Percentiles rank a stretch among this genome's conserved stretches.
These are phyloP conservation scores for Aleadryas rufinucha DNA, from an alignment of 2,113 vertebrate species.

Conservation along the genomic window DNA sequence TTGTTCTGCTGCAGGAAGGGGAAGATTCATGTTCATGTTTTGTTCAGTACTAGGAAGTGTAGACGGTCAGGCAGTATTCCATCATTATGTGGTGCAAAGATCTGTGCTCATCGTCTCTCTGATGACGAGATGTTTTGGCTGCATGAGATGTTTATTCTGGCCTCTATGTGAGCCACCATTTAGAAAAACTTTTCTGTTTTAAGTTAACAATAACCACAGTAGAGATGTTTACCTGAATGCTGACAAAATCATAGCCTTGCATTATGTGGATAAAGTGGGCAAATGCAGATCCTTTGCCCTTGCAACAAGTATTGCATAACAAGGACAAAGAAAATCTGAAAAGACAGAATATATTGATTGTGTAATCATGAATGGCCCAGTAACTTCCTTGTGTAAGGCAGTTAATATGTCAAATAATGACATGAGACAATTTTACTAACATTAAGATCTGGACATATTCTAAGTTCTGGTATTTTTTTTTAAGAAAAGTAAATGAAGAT, in stretches of 20 bases:
- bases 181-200: neutral
- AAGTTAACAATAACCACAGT: neutral
- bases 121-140: fast-evolving
- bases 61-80: neutral
- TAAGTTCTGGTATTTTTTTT: neutral
- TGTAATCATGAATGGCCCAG: neutral
- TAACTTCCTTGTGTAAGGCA: neutral
- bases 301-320: neutral
- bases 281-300: neutral
- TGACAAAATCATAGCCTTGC: neutral
- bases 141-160: neutral
- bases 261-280: neutral
- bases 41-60: neutral
- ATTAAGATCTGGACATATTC: neutral
- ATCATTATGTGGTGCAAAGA: neutral
- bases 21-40: neutral
- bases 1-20: neutral
- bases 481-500: neutral
- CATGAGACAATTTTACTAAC: neutral
- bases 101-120: neutral
- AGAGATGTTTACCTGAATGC: neutral
- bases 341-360: neutral
- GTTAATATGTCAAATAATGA: neutral
- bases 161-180: neutral
- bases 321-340: neutral